Conservation (phyloP, 1,140 invertebrate species). For the Trichoplusia ni region DNA sequence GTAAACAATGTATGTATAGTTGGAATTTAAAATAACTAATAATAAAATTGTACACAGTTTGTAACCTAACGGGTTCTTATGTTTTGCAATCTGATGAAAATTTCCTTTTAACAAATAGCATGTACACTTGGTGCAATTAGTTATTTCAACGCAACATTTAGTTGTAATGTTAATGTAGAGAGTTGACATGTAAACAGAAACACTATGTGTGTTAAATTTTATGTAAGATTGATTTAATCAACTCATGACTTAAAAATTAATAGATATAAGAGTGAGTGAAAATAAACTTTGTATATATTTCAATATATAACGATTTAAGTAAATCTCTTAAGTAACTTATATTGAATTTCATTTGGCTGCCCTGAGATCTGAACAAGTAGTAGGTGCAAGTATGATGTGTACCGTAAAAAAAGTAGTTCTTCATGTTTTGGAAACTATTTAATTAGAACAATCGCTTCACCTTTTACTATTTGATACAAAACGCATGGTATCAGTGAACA, state of each 20-base stretch:
- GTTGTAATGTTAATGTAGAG: constrained; percentile 63
- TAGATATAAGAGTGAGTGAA: constrained; percentile 75
- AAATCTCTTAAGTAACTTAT: constrained; percentile 79
- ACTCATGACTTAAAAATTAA: constrained; percentile 75
- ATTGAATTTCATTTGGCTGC: constrained; percentile 68
- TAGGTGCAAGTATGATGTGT: too few species aligned
- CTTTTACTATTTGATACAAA: too few species aligned
- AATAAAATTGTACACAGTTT: constrained; percentile 1
- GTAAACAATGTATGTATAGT: constrained; percentile 10
- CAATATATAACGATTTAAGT: constrained; percentile 78
- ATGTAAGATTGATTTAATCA: constrained; percentile 78
- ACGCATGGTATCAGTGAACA: constrained; percentile 21
- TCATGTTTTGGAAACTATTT: too few species aligned
- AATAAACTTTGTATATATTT: constrained; percentile 79
- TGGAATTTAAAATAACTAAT: constrained; percentile 5
- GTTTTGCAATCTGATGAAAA: background rate
- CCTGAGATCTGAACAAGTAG: constrained; percentile 70
- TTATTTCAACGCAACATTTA: constrained; percentile 56
- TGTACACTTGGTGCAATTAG: constrained; percentile 63
- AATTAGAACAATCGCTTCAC: too few species aligned
- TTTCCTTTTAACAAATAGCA: constrained; percentile 41
- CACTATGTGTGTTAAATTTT: constrained; percentile 69
- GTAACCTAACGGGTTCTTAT: constrained; percentile 19
- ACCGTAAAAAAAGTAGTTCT: too few species aligned
- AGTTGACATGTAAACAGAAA: constrained; percentile 62